Evolutionary conservation across 2,797 vertebrate genomes (phyloP).

Genomic region (Sebastolobus altivelis): DNA sequence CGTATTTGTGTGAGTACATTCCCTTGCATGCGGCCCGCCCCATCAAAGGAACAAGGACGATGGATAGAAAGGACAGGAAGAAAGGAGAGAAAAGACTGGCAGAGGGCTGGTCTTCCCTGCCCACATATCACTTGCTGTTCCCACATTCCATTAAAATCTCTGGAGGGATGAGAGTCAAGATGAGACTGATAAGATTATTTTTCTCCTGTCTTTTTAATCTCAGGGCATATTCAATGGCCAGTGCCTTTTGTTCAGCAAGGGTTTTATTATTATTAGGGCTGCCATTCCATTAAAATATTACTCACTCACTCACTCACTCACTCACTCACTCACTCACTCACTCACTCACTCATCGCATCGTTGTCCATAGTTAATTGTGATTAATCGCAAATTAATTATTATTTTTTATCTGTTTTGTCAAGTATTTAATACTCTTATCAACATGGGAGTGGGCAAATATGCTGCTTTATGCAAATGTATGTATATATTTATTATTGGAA

Average conservation of each 20-base stretch:
- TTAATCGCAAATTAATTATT: too few relatives aligned
- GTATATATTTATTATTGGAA: too few relatives aligned
- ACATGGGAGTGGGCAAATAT: too few relatives aligned
- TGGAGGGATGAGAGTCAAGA: conserved; percentile 63
- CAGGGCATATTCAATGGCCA: conserved; percentile 26
- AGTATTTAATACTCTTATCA: too few relatives aligned
- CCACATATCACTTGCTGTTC: conserved; percentile 74
- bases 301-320: too few relatives aligned
- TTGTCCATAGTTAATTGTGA: too few relatives aligned
- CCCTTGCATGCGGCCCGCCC: conserved; percentile 41
- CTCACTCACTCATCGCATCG: too few relatives aligned
- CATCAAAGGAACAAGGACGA: conserved; percentile 41
- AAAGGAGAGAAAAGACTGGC: conserved; percentile 71
- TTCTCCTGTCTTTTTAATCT: conserved; percentile 50
- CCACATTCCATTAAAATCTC: conserved; percentile 77
- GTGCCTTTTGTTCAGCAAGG: neutral
- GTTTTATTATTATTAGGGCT: neutral
- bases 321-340: too few relatives aligned
- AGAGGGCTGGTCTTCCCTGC: conserved; percentile 65
- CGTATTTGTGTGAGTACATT: conserved; percentile 15
- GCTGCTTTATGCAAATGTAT: too few relatives aligned
- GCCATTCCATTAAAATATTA: too few relatives aligned
- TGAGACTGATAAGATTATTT: conserved; percentile 74
- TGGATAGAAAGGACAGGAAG: conserved; percentile 61
- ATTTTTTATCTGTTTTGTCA: too few relatives aligned